These are phyloP conservation scores for Leucoma salicis DNA, from an alignment of 2,888 invertebrate genomes.

Conservation along the genomic window DNA sequence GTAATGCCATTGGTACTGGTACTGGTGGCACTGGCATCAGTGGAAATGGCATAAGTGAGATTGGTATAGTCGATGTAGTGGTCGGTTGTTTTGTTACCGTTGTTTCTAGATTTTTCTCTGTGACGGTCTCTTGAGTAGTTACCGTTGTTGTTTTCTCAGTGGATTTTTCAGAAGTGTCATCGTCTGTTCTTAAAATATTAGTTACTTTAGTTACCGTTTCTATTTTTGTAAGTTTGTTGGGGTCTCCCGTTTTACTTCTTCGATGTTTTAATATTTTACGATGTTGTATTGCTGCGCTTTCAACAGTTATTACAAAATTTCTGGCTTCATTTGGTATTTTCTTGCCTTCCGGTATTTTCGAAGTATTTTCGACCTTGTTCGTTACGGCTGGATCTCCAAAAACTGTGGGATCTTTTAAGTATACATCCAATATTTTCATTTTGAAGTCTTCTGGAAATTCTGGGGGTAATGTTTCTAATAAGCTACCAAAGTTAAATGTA, in stretches of 20 bases:
- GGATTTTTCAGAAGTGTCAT: neutral
- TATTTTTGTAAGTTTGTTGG: constrained; percentile 1
- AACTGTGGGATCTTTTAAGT: constrained; percentile 12
- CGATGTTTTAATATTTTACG: neutral
- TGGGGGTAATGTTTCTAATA: constrained; percentile 19
- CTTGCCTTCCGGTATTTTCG: neutral
- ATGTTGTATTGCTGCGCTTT: neutral
- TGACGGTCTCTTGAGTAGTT: neutral
- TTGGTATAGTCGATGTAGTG: neutral
- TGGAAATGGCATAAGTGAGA: neutral
- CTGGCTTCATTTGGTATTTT: neutral
- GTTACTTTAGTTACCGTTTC: neutral
- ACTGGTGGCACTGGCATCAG: constrained; percentile 4
- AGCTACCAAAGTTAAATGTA: constrained; percentile 13
- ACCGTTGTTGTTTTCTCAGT: neutral
- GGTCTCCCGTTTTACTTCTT: neutral
- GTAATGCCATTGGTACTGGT: constrained; percentile 13
- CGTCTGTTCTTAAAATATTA: neutral
- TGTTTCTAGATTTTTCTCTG: neutral
- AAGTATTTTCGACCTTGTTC: neutral
- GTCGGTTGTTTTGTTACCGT: neutral
- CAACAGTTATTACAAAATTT: neutral
- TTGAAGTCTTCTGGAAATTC: constrained; percentile 15
- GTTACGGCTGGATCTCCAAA: constrained; percentile 1
- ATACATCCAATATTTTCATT: constrained; percentile 14